Evolutionary conservation across 2,888 invertebrate genomes (phyloP), one percentile per base, ranked within the genome.

Genomic region (Nomada lathburiana): DNA sequence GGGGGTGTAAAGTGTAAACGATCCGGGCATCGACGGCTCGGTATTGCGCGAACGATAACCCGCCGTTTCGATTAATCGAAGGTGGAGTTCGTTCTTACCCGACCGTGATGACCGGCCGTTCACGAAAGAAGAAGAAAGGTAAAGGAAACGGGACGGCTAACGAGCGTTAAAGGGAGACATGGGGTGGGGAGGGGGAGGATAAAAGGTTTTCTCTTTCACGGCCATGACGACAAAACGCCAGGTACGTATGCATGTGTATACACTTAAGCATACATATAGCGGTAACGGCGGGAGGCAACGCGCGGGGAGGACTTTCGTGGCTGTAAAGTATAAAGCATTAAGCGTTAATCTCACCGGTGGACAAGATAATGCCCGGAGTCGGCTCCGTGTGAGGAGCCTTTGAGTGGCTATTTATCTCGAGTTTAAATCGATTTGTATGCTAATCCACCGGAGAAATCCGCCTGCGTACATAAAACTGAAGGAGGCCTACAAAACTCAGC

Each of bases 351-450:
- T 93, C 92, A 86, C 89, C 90, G 91, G 92, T 92, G 93, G 92
- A 92, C 93, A 93, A 93, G 93, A 94, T 94, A 93, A 93, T 93
- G 92, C 92, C 88, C 90, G 82, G 90, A 91, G 92, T 92, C 93
- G 93, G 93, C 93, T 88, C 90, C 92, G 92, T 93, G 92, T 93
- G 93, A 93, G 92, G 90, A 93, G 92, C 92, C 93, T 91, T 90
- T 90, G 92, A 93, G 93, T 91, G 92, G 92, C 93, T 93, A 93
- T 94, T 93, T 94, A 94, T 94, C 93, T 93, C 92, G 92, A 93
- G 93, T 93, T 93, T 93, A 93, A 94, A 94, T 94, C 94, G 94
- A 94, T 94, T 93, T 94, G 93, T 93, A 93, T 93, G 93, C 93
- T 93, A 93, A 94, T 93, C 93, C 93, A 91, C 86, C 88, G 92